phyloP scores from a whole-genome alignment of 2,797 vertebrate genomes.

The Jordanella pulchra region DNA sequence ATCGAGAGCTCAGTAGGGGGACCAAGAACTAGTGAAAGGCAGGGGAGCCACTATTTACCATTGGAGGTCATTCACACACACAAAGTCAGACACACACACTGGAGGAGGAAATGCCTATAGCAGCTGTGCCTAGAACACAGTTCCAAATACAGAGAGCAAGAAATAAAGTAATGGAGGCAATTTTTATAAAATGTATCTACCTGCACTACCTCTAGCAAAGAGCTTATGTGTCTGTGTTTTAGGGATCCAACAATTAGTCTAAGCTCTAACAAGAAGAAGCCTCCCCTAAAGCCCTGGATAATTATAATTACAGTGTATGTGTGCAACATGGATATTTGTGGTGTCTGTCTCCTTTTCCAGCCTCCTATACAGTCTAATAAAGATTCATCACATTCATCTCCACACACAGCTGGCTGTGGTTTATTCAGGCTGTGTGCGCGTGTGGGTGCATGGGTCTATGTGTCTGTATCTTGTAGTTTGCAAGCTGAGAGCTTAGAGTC shows the following conservation, averaged over 20 bases:
- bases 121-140: conserved; percentile 64
- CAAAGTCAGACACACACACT: conserved; percentile 54
- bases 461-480: conserved; percentile 26
- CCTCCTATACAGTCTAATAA: conserved; percentile 47
- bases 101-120: conserved; percentile 72
- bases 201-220: conserved; percentile 9
- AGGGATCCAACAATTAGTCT: conserved; percentile 26
- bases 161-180: conserved; percentile 15
- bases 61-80: conserved; percentile 71
- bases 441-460: conserved; percentile 26
- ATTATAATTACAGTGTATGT: conserved; percentile 39
- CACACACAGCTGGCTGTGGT: conserved; percentile 64
- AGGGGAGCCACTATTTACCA: conserved; percentile 71
- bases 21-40: conserved; percentile 66
- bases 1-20: conserved; percentile 56
- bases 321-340: conserved; percentile 24
- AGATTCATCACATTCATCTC: conserved; percentile 43
- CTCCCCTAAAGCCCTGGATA: conserved; percentile 8
- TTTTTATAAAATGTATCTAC: conserved; percentile 34
- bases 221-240: conserved; percentile 14
- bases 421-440: conserved; percentile 32
- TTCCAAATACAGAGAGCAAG: conserved; percentile 48
- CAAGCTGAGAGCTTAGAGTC: conserved; percentile 56
- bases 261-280: conserved; percentile 10
- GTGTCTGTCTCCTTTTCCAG: conserved; percentile 38